Conservation (phyloP, 1,140 invertebrate species). For the Mercenaria mercenaria region DNA sequence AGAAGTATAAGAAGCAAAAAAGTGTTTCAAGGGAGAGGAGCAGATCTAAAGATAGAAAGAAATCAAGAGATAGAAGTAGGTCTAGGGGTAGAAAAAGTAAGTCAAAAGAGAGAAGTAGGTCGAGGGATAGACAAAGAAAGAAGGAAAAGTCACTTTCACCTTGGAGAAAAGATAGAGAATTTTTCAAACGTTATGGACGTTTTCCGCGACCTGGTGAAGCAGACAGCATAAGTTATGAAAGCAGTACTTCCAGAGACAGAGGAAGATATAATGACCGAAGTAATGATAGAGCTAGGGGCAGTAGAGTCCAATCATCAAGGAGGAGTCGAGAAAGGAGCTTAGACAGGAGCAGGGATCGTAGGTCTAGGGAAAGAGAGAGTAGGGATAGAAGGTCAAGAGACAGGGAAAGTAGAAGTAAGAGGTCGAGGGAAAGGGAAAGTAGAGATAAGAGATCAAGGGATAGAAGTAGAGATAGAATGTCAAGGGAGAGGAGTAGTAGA, state of each 20-base stretch:
- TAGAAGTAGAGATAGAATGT: neutral
- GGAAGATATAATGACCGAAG: constrained; percentile 47
- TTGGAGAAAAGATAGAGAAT: constrained; percentile 55
- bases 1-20: constrained; percentile 23
- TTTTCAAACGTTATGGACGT: constrained; percentile 20
- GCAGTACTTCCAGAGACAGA: constrained; percentile 48
- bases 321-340: neutral
- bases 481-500: neutral
- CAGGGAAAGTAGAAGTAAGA: neutral
- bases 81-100: constrained; percentile 49
- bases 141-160: constrained; percentile 49
- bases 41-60: constrained; percentile 12
- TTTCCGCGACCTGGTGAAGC: constrained; percentile 39
- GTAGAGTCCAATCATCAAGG: neutral
- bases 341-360: constrained; percentile 2
- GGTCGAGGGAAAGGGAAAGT: neutral
- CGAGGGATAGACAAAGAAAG: constrained; percentile 18
- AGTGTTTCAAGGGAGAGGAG: constrained; percentile 36
- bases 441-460: constrained; percentile 14
- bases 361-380: neutral
- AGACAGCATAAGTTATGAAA: neutral
- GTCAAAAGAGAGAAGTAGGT: constrained; percentile 45
- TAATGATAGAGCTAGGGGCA: constrained; percentile 21
- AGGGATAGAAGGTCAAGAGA: constrained; percentile 3
- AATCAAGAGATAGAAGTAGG: constrained; percentile 45